These are phyloP conservation scores for Parthenolecanium corni DNA, from an alignment of 2,888 invertebrate genomes.

Conservation along the genomic window DNA sequence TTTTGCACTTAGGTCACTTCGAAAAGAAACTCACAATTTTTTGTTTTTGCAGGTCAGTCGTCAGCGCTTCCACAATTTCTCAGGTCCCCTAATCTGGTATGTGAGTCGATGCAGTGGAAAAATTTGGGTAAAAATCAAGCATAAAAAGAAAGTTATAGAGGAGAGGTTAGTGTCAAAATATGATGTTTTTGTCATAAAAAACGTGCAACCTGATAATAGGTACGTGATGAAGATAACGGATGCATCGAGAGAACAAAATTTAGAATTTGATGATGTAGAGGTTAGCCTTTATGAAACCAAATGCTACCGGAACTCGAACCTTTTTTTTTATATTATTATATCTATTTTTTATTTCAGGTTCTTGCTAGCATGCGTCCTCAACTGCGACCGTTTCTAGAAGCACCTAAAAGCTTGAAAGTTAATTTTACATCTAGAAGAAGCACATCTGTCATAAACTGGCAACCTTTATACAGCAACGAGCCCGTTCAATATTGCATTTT, in stretches of 20 bases:
- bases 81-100: conserved; percentile 38
- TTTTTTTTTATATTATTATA: not conserved
- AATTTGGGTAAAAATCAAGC: conserved; percentile 39
- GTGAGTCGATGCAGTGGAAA: conserved; percentile 48
- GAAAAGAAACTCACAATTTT: too few relatives aligned
- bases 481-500: not conserved
- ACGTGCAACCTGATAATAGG: conserved; percentile 41
- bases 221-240: conserved; percentile 45
- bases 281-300: conserved; percentile 43
- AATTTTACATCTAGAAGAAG: conserved; percentile 37
- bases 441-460: not conserved
- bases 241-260: conserved; percentile 42
- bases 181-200: conserved; percentile 39
- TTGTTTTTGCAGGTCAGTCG: conserved; percentile 10
- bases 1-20: not conserved
- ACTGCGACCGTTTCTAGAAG: conserved; percentile 41
- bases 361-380: conserved; percentile 40
- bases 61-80: not conserved
- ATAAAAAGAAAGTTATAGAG: conserved; percentile 36
- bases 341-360: conserved; percentile 37
- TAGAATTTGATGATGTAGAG: conserved; percentile 38
- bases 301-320: not conserved
- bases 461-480: not conserved
- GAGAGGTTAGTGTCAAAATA: conserved; percentile 41
- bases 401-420: conserved; percentile 45